phyloP scores from a whole-genome alignment of 2,113 vertebrate species.

The Nyctibius bracteatus region DNA sequence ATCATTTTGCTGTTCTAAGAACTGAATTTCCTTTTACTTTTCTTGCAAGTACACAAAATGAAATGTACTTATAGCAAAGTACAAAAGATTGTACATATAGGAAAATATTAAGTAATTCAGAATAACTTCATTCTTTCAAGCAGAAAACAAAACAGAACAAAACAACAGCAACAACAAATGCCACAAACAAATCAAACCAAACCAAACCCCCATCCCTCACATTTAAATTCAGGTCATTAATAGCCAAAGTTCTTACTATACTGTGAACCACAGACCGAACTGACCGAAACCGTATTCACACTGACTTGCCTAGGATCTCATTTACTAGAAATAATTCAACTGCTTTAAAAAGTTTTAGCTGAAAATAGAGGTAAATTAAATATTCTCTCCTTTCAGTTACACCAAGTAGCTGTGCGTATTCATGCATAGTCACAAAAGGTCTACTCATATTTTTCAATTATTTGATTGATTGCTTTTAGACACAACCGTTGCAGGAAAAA shows the following conservation, averaged over 20 bases:
- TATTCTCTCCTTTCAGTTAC: neutral
- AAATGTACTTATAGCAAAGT: neutral
- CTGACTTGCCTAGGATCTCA: neutral
- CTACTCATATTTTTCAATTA: neutral
- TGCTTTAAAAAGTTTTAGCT: neutral
- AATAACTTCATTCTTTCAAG: neutral
- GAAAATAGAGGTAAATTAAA: neutral
- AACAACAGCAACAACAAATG: neutral
- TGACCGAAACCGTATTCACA: neutral
- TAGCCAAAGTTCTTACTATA: neutral
- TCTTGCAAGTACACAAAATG: neutral
- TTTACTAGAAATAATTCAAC: neutral
- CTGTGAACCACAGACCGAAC: neutral
- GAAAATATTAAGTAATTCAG: neutral
- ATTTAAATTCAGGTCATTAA: neutral
- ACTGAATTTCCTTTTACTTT: neutral
- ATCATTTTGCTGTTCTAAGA: neutral
- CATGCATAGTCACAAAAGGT: neutral
- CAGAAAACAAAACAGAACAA: neutral
- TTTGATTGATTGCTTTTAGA: neutral
- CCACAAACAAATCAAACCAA: too few relatives aligned
- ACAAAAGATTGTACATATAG: neutral
- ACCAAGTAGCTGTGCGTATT: neutral
- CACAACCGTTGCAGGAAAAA: neutral
- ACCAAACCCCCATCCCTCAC: fast-evolving